A percentile compares a stretch with the other conserved stretches of the same genome.
These are phyloP conservation scores for Daubentonia madagascariensis DNA, from an alignment of 2,113 vertebrate species.

Conservation along the genomic window DNA sequence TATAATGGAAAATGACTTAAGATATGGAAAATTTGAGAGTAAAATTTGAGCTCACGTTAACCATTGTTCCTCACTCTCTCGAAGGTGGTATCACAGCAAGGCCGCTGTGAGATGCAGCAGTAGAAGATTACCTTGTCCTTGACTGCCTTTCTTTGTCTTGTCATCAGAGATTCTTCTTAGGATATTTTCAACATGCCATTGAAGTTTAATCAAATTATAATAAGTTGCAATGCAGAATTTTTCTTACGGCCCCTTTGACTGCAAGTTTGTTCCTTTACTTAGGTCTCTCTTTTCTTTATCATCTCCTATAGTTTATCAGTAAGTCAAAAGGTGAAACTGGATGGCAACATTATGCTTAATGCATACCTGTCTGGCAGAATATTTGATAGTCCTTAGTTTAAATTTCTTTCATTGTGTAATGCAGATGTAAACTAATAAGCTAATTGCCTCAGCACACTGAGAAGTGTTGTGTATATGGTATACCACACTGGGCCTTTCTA, in stretches of 20 bases:
- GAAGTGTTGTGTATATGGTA: neutral
- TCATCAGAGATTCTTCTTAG: neutral
- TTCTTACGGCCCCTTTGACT: neutral
- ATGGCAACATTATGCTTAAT: neutral
- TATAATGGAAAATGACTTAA: neutral
- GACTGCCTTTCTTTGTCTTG: neutral
- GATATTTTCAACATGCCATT: neutral
- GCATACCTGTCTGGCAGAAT: neutral
- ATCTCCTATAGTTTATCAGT: neutral
- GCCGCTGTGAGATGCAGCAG: neutral
- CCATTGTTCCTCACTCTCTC: neutral
- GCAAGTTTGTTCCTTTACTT: neutral
- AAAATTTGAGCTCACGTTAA: neutral
- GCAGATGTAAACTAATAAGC: neutral
- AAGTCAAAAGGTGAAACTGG: neutral
- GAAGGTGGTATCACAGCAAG: neutral
- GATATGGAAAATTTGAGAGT: neutral
- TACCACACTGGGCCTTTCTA: neutral
- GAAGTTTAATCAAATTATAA: neutral
- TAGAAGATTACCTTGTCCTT: neutral
- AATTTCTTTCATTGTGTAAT: neutral
- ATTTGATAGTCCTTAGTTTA: neutral
- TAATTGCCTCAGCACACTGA: neutral
- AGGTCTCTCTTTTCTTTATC: neutral
- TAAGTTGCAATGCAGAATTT: neutral